Evolutionary conservation across 2,797 vertebrate genomes (phyloP), one percentile per base, ranked within the genome.

Genomic region (Cossypha dichroa): DNA sequence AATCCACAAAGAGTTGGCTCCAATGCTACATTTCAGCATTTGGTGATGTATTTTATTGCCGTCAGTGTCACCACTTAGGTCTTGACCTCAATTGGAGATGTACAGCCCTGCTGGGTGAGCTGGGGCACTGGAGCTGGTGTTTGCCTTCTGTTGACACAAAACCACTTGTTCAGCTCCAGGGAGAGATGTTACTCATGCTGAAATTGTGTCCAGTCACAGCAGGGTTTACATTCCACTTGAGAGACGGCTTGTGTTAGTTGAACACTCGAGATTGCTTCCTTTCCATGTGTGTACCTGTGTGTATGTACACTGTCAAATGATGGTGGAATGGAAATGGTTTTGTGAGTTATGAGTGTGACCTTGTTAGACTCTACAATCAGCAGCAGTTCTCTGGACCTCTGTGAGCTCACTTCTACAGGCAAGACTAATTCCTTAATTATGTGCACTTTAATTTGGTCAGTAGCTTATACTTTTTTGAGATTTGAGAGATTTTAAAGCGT

Each of bases 201-300:
- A 83, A 79, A 55, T 31, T 4, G 0, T 23, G 33, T 79, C n/a
- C 60, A 85, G 17, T 72, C 4, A 5, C 38, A 68, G 15, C 48
- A 86, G 46, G 31, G 17, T 49, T 79, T 62, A 3, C 15, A 13
- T 77, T 51, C 55, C 41, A 40, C 41, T 29, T 63, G 48, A 88
- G 74, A 77, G 38, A n/a, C 34, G 60, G 17, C 49, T 80, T 49
- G 26, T 45, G 88, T 69, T 69, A 75, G 10, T 7, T 68, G 38
- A 29, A 15, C 34, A 2, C 9, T 51, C 31, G 15, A 8, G 43
- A 82, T 31, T 43, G 5, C 54, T 93, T 60, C 34, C 43, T 66
- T 58, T 56, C 40, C 0, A 0, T 49, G 3, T 49, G 29, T 59
- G 25, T 85, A 20, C 29, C 29, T 63, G 6, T 21, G 10, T 54